Conservation (phyloP, 2,797 vertebrate genomes). For the Anguilla obscura region DNA sequence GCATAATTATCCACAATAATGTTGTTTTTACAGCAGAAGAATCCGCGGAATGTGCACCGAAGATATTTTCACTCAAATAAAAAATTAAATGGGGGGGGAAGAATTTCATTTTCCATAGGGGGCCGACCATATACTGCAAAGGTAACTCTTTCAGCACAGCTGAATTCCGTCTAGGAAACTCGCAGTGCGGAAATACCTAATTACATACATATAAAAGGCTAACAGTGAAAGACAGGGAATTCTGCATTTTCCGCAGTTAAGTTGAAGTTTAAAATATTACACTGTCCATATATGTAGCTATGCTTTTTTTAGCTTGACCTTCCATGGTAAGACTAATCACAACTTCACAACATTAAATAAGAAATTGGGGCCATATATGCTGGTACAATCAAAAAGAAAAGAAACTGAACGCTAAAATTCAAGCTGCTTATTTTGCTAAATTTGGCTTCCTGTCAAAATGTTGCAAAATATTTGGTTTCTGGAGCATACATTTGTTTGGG, state of each 20-base stretch:
- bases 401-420: background rate
- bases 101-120: constrained; percentile 15
- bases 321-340: background rate
- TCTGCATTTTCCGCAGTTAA: background rate
- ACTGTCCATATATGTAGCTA: background rate
- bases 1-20: constrained; percentile 14
- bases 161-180: background rate
- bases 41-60: constrained; percentile 10
- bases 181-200: background rate
- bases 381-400: background rate
- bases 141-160: background rate
- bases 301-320: background rate
- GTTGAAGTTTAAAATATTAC: background rate
- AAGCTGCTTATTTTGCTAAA: background rate
- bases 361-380: background rate
- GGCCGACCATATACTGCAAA: background rate
- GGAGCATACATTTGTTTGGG: background rate
- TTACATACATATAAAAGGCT: background rate
- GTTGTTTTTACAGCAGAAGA: constrained; percentile 21
- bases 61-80: constrained; percentile 11
- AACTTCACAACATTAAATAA: background rate
- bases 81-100: background rate
- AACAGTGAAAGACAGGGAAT: background rate
- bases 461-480: background rate
- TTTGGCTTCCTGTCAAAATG: background rate